Evolutionary conservation across 2,888 invertebrate species (phyloP).

Genomic region (Zeuzera pyrina): DNA sequence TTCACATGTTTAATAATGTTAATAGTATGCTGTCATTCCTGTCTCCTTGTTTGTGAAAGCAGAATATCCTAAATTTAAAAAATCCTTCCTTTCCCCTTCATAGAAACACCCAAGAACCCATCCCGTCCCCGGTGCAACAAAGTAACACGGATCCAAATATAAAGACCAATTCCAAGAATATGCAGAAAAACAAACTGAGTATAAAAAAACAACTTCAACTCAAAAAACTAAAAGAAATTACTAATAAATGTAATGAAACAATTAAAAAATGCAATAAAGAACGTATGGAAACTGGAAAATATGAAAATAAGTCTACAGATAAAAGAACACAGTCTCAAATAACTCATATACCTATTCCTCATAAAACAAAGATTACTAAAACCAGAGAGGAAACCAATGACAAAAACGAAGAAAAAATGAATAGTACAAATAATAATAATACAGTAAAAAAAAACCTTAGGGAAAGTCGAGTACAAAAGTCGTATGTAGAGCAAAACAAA

Average conservation of each 20-base stretch:
- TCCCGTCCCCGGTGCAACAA: slow-evolving; percentile 33
- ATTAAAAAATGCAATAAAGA: slow-evolving; percentile 24
- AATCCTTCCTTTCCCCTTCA: slow-evolving; percentile 61
- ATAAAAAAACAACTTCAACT: slow-evolving; percentile 47
- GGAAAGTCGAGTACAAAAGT: no score
- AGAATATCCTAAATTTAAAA: slow-evolving; percentile 19
- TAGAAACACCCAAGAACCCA: slow-evolving; percentile 47
- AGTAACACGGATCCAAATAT: slow-evolving; percentile 39
- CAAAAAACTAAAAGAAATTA: slow-evolving; percentile 54
- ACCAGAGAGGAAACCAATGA: slow-evolving; percentile 2
- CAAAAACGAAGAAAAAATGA: slow-evolving; percentile 9
- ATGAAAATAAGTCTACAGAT: neutral
- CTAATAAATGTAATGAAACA: slow-evolving; percentile 45
- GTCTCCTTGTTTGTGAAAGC: slow-evolving; percentile 63
- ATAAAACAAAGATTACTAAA: slow-evolving; percentile 5
- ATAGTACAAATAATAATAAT: slow-evolving; percentile 6
- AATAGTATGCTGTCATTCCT: slow-evolving; percentile 28
- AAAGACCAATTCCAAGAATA: slow-evolving; percentile 27
- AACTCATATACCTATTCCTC: slow-evolving; percentile 8
- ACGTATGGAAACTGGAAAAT: neutral
- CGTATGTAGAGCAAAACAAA: no score
- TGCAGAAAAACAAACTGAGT: slow-evolving; percentile 32
- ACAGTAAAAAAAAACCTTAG: slow-evolving; percentile 15
- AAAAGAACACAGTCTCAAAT: slow-evolving; percentile 1
- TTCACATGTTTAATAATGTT: slow-evolving; percentile 14